Conservation (phyloP, 2,888 invertebrate species). For the Nasonia oneida region DNA sequence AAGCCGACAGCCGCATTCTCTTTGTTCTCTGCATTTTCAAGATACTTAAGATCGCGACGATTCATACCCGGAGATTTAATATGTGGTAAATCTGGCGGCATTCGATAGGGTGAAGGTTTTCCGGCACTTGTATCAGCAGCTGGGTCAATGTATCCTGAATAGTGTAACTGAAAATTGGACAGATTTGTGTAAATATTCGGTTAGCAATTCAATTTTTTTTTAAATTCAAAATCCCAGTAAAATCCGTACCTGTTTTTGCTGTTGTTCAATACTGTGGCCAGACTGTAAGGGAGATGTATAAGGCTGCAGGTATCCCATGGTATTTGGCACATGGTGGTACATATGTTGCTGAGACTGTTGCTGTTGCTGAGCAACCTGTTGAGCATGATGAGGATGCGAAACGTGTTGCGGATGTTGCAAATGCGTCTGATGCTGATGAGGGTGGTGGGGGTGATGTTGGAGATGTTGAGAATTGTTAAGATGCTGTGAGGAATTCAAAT, state of each 20-base stretch:
- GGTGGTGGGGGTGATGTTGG: constrained; percentile 76
- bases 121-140: constrained; percentile 2
- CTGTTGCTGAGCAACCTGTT: constrained; percentile 63
- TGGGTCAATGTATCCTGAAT: constrained; percentile 52
- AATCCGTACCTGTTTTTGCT: constrained; percentile 68
- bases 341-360: constrained; percentile 62
- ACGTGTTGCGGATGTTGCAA: constrained; percentile 64
- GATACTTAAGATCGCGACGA: constrained; percentile 75
- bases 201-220: not conserved
- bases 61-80: constrained; percentile 77
- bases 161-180: constrained; percentile 47
- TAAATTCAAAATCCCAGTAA: not conserved
- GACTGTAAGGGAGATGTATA: constrained; percentile 58
- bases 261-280: constrained; percentile 64
- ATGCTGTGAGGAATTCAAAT: constrained; percentile 54
- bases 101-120: constrained; percentile 71
- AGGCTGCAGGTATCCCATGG: constrained; percentile 70
- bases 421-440: constrained; percentile 79
- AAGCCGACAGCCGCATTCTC: constrained; percentile 73
- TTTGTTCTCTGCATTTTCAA: constrained; percentile 76
- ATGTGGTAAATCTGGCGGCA: constrained; percentile 75
- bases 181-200: not conserved
- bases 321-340: constrained; percentile 65
- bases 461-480: constrained; percentile 79
- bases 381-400: constrained; percentile 61